phyloP scores from a whole-genome alignment of 2,797 vertebrate genomes.

The Hypotaenidia okinawae region DNA sequence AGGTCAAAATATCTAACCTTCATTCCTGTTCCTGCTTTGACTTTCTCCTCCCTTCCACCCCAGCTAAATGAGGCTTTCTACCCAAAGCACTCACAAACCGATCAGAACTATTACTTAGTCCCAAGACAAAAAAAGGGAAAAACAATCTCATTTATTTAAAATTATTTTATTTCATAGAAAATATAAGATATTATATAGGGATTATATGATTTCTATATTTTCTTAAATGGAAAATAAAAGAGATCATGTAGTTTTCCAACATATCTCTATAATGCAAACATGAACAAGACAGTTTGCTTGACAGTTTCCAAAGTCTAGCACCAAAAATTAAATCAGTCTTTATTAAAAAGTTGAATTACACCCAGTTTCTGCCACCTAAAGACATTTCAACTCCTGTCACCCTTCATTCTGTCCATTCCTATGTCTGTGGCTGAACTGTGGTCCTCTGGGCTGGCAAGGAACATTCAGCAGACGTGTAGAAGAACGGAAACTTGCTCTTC shows the following conservation, averaged over 20 bases:
- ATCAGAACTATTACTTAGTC: neutral
- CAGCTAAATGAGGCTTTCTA: neutral
- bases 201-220: neutral
- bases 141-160: neutral
- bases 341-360: neutral
- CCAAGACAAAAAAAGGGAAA: neutral
- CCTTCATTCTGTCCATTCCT: neutral
- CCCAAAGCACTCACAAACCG: neutral
- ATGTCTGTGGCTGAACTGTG: neutral
- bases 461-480: neutral
- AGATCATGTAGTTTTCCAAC: neutral
- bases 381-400: neutral
- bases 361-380: neutral
- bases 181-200: neutral
- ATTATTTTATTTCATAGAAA: neutral
- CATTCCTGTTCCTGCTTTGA: neutral
- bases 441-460: neutral
- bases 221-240: neutral
- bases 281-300: neutral
- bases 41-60: neutral
- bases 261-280: neutral
- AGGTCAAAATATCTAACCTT: neutral
- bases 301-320: neutral
- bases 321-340: neutral
- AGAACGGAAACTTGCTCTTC: conserved; percentile 27